A percentile compares a stretch with the other conserved stretches of the same genome.
Conservation (phyloP, 2,113 vertebrate species). For the Origma solitaria region DNA sequence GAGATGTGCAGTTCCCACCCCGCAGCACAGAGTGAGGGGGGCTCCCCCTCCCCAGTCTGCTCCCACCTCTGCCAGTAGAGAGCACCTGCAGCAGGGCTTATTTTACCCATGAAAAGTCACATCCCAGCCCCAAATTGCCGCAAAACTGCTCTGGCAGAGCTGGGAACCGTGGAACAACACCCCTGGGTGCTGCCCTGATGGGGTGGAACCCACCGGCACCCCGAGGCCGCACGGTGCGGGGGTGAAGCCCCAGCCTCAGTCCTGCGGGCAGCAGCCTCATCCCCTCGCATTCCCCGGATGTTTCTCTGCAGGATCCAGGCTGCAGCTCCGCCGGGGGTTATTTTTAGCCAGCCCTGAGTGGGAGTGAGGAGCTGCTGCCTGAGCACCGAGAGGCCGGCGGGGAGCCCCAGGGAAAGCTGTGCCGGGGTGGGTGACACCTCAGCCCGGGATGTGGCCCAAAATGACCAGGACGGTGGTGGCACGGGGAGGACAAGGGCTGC, state of each 20-base stretch:
- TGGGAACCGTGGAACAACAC: rapidly evolving
- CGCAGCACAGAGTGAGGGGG: rapidly evolving
- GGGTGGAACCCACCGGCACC: not conserved
- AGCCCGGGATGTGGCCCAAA: not conserved
- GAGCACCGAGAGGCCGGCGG: rapidly evolving
- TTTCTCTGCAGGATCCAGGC: not conserved
- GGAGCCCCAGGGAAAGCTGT: not conserved
- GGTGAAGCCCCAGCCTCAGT: rapidly evolving
- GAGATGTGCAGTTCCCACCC: not conserved
- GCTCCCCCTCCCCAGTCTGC: too few relatives aligned
- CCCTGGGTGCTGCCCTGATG: not conserved
- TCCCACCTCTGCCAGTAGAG: not conserved
- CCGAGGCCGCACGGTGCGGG: rapidly evolving
- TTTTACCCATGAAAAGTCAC: not conserved
- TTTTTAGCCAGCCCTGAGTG: not conserved
- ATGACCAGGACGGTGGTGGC: rapidly evolving
- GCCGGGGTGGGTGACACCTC: rapidly evolving
- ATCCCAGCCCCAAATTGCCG: not conserved
- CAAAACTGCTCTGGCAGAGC: not conserved
- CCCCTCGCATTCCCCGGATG: not conserved
- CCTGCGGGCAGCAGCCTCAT: not conserved
- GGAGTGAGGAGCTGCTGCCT: not conserved
- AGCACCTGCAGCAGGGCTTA: too few relatives aligned
- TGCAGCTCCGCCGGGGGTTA: not conserved
- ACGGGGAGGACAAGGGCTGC: not conserved